These are phyloP conservation scores for Drosophila ananassae DNA, from an alignment of 1,140 invertebrate species.

Conservation along the genomic window DNA sequence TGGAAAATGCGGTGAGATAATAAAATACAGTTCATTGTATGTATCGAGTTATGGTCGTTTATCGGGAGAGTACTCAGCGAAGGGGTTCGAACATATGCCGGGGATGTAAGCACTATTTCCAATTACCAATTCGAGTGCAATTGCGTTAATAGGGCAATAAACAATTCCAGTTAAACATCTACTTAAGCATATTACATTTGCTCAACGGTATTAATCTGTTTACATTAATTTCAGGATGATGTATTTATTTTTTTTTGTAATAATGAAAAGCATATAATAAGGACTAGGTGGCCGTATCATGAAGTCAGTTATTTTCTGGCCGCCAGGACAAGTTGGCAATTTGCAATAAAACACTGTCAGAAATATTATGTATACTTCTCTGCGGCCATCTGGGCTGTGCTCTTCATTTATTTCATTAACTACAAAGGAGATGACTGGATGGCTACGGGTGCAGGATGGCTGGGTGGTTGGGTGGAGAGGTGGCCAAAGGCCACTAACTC, in stretches of 20 bases:
- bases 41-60: slow-evolving; percentile 21
- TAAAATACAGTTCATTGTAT: slow-evolving; percentile 40
- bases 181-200: background rate
- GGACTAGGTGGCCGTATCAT: slow-evolving; percentile 6
- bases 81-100: slow-evolving; percentile 29
- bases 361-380: slow-evolving; percentile 53
- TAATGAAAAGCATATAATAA: background rate
- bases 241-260: background rate
- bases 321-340: slow-evolving; percentile 26
- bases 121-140: background rate
- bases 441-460: background rate
- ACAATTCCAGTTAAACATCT: background rate
- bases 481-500: slow-evolving; percentile 4
- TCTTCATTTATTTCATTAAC: slow-evolving; percentile 78
- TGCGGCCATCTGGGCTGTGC: slow-evolving; percentile 47
- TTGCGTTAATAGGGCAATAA: slow-evolving; percentile 10
- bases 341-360: slow-evolving; percentile 57
- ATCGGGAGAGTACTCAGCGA: slow-evolving; percentile 21
- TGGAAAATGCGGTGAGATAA: slow-evolving; percentile 41
- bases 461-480: background rate
- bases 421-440: slow-evolving; percentile 36
- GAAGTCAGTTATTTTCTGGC: background rate
- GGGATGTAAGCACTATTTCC: background rate
- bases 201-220: background rate
- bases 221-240: background rate